Evolutionary conservation across 2,113 vertebrate species (phyloP), one percentile per base, ranked within the genome.

Genomic region (Halichoeres trimaculatus): DNA sequence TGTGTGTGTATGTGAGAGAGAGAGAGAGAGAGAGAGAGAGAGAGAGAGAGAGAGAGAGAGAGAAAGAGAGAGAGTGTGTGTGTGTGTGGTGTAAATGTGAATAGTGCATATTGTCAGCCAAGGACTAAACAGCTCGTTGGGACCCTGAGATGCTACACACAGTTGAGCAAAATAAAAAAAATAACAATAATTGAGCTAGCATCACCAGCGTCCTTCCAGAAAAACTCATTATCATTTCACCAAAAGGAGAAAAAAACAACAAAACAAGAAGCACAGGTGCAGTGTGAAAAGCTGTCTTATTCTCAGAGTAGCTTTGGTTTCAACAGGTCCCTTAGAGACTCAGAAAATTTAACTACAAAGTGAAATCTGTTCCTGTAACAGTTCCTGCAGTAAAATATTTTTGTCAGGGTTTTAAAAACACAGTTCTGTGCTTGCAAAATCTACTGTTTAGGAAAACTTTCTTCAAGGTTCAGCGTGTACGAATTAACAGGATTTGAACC

Each of bases 131-230:
- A 17, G 19, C 56, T 54, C 41, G 52, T 17, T 24, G 19, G 1
- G 23, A 16, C 65, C 16, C 60, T n/a, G 52, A 61, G 48, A 62
- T 26, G 24, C 17, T 65, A 26, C 41, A 63, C 26, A 74, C 36
- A 67, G 35, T 56, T 58, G 3, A 55, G 19, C 13, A 22, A 58
- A 30, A 34, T 14, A 35, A 34, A 56, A 23, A n/a, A 47, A 62
- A 63, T 30, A 24, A 8, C 60, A 70, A 83, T 58, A 50, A 24
- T 48, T 59, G 7, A 45, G 52, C 57, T 19, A 68, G 66, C 51
- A 58, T 65, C 66, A 77, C 50, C 71, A 67, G 19, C 66, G 78
- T 85, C 54, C 10, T n/a, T 73, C 26, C n/a, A 48, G 56, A 67
- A 84, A 61, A 75, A 65, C 48, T 40, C 19, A 10, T 10, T 30